Conservation (phyloP, 2,797 vertebrate species). For the Melanotaenia maccullochi region DNA sequence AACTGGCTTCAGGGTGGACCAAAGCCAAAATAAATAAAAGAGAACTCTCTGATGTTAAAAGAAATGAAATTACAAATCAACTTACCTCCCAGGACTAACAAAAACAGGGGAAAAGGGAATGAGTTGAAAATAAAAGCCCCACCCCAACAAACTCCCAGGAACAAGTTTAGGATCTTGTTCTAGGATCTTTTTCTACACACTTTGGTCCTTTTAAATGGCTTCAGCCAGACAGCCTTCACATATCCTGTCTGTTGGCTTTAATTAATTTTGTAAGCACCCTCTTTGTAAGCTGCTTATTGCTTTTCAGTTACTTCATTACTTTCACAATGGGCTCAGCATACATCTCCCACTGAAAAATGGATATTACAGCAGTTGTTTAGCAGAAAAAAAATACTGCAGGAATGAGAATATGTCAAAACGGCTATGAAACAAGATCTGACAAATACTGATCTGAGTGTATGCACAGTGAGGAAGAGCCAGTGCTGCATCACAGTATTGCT, state of each 20-base stretch:
- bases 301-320: slow-evolving; percentile 55
- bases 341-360: slow-evolving; percentile 42
- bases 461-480: slow-evolving; percentile 1
- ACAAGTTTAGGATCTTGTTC: too few species aligned
- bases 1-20: too few species aligned
- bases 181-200: neutral
- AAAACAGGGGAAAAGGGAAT: too few species aligned
- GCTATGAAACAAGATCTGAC: slow-evolving; percentile 57
- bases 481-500: slow-evolving; percentile 27
- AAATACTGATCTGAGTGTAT: slow-evolving; percentile 51
- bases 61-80: too few species aligned
- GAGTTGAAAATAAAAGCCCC: too few species aligned
- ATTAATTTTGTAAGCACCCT: slow-evolving; percentile 56
- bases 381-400: slow-evolving; percentile 55
- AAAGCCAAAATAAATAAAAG: too few species aligned
- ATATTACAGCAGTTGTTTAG: slow-evolving; percentile 38
- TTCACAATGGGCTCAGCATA: slow-evolving; percentile 69
- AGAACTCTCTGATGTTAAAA: too few species aligned
- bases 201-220: slow-evolving; percentile 24
- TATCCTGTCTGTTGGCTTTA: slow-evolving; percentile 50
- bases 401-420: slow-evolving; percentile 56
- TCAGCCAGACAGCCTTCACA: slow-evolving; percentile 26
- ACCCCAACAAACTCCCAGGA: too few species aligned
- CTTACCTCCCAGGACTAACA: too few species aligned
- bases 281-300: slow-evolving; percentile 55